phyloP scores from a whole-genome alignment of 2,797 vertebrate genomes.

The Falco cherrug region DNA sequence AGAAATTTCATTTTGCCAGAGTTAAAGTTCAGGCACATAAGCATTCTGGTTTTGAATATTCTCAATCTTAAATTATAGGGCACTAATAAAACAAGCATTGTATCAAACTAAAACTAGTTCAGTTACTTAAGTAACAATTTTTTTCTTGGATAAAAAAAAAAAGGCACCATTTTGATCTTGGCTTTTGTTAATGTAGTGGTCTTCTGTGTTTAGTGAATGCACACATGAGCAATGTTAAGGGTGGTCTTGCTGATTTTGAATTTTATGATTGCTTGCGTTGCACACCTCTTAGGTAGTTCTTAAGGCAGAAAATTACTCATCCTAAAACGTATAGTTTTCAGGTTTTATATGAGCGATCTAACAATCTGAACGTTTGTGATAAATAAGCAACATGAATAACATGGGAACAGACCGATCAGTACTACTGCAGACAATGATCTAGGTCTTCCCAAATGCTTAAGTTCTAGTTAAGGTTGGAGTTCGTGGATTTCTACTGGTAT shows the following conservation, averaged over 20 bases:
- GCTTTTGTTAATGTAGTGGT: neutral
- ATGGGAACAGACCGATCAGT: neutral
- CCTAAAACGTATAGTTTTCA: neutral
- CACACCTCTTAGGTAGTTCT: neutral
- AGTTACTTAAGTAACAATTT: neutral
- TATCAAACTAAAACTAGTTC: neutral
- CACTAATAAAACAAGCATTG: neutral
- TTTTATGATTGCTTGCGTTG: neutral
- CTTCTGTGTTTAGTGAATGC: neutral
- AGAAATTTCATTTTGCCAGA: neutral
- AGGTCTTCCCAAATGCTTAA: neutral
- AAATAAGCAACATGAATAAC: neutral
- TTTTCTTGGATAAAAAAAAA: neutral
- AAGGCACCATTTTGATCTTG: neutral
- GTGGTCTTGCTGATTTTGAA: neutral
- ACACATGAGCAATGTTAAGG: neutral
- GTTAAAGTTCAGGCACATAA: neutral
- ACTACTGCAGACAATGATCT: neutral
- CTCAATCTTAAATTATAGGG: neutral
- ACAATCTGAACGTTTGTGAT: neutral
- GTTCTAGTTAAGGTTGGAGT: neutral
- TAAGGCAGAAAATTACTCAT: neutral
- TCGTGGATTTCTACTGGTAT: neutral
- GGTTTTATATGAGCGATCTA: neutral
- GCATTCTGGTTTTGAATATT: neutral